Base-by-base conservation (phyloP, 2,888 invertebrate genomes). In the Drosophila neotestacea region DNA sequence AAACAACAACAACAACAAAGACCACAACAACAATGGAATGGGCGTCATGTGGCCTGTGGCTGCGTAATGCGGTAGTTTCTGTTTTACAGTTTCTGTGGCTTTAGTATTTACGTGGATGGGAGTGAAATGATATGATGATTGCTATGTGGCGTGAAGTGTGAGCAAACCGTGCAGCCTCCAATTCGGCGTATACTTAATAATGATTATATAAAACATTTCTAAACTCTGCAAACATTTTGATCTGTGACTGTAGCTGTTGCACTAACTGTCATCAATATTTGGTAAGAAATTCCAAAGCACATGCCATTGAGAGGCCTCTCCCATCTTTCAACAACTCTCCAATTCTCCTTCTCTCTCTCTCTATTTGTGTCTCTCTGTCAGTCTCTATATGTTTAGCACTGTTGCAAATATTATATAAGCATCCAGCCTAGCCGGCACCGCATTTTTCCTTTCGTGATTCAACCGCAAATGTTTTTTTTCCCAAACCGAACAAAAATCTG, bases 221-320 rank as follows among this genome's bases (percentile, higher is more conserved):
- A 77, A 70, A 63, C 41, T 38, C 46, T 27, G 4, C 11, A 42
- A 58, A 39, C 11, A 32, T 28, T 4, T 46, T 47, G 39, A 32
- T 46, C 34, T 55, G 30, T 13, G 22, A 10, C 16, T 30, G 41
- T 34, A 63, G 62, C 74, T 30, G 28, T 34, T 64, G 65, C 78
- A 60, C 54, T 67, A 54, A 73, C 78, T 87, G 70, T 76, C 80
- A 82, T 82, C 80, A 85, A 78, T 87, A 87, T 76, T 84, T 82
- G 84, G 82, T 72, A 80, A 87, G 70, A 85, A 85, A 85, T 85
- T 71, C 71, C 82, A 74, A 58, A 54, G 67, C 73, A 60, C 65
- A 46, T 79, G 72, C 79, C 60, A 70, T 41, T 22, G 58, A 46
- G 41, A 54, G 27, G 27, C 36, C 65, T 55, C 70, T 54, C 28